Evolutionary conservation across 1,140 invertebrate species (phyloP).

Genomic region (Globodera ellingtonae): DNA sequence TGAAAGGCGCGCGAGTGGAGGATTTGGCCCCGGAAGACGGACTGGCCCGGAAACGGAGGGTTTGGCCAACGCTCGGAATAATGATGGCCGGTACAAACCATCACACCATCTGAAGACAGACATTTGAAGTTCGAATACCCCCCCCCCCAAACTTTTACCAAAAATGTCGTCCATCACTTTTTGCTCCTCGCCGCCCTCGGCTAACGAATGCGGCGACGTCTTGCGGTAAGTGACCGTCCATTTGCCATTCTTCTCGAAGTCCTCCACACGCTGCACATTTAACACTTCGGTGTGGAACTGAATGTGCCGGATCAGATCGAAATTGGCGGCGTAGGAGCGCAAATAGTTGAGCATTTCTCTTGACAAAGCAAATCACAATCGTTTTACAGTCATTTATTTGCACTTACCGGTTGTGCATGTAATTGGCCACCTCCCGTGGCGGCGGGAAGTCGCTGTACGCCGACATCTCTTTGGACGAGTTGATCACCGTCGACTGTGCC

Average conservation of each 20-base stretch:
- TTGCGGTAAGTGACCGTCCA: slow-evolving; percentile 57
- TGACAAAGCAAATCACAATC: not conserved
- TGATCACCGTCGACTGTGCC: slow-evolving; percentile 66
- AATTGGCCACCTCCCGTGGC: slow-evolving; percentile 65
- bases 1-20: slow-evolving; percentile 61
- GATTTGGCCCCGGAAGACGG: slow-evolving; percentile 66
- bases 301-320: slow-evolving; percentile 63
- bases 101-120: slow-evolving; percentile 65
- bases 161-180: slow-evolving; percentile 10
- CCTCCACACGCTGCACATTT: slow-evolving; percentile 34
- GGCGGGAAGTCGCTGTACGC: slow-evolving; percentile 68
- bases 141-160: not conserved
- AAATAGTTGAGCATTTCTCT: slow-evolving; percentile 66
- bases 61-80: slow-evolving; percentile 49
- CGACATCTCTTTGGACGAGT: slow-evolving; percentile 67
- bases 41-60: slow-evolving; percentile 55
- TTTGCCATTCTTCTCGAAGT: slow-evolving; percentile 48
- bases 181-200: not conserved
- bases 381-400: not conserved
- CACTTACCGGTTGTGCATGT: slow-evolving; percentile 67
- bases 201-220: not conserved
- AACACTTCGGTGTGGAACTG: slow-evolving; percentile 60
- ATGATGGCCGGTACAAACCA: slow-evolving; percentile 65
- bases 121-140: not conserved
- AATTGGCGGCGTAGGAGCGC: slow-evolving; percentile 66